phyloP scores from a whole-genome alignment of 64 coral and sea anemone genomes.

The Montipora capricornis region DNA sequence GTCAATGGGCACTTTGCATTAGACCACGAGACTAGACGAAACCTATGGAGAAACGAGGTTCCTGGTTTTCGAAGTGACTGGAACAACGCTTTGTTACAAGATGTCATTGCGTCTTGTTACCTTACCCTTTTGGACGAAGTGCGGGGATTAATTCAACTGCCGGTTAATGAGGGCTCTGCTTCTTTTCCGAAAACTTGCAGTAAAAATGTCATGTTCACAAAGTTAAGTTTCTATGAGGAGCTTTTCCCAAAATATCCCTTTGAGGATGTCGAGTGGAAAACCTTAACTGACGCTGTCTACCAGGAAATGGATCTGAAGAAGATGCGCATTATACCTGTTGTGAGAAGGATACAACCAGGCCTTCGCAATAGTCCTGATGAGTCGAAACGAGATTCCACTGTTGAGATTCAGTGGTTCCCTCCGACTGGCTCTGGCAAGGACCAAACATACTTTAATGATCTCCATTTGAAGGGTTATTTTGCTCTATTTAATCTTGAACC shows the following conservation, averaged over 20 bases:
- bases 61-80: constrained; percentile 36
- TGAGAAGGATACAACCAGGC: not conserved
- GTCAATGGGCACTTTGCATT: constrained; percentile 85
- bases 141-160: not conserved
- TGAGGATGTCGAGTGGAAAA: constrained; percentile 3
- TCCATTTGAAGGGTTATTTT: not conserved
- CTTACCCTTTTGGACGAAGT: constrained; percentile 61
- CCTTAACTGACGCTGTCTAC: constrained; percentile 27
- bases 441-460: constrained; percentile 47
- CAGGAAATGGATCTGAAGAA: constrained; percentile 8
- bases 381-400: not conserved
- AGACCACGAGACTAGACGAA: constrained; percentile 67
- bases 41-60: constrained; percentile 47
- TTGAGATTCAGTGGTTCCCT: constrained; percentile 33
- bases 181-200: not conserved
- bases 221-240: constrained; percentile 7
- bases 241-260: constrained; percentile 44
- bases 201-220: not conserved
- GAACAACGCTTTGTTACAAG: constrained; percentile 60
- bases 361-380: not conserved
- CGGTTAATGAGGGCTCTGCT: constrained; percentile 1
- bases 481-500: not conserved
- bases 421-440: constrained; percentile 16
- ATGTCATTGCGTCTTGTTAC: constrained; percentile 86
- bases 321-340: constrained; percentile 37